A percentile compares a stretch with the other conserved stretches of the same genome.
Conservation (phyloP, 1,140 invertebrate genomes). For the Neotoxoptera formosana region DNA sequence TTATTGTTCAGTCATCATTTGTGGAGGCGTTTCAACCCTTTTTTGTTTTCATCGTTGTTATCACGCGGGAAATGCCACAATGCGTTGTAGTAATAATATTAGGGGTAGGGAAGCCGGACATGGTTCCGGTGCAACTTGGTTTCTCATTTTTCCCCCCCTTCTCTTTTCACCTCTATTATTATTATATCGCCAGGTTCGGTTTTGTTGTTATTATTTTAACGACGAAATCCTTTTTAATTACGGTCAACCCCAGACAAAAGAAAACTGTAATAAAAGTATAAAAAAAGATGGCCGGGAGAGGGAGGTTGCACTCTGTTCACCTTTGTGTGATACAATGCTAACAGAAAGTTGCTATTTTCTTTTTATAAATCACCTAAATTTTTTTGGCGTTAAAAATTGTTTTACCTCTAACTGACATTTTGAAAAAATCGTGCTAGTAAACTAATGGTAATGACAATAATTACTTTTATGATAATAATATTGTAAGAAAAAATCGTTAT, state of each 20-base stretch:
- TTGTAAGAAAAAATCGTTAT: too few relatives aligned
- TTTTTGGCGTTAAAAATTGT: neutral
- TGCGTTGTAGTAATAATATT: constrained; percentile 44
- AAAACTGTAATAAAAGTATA: constrained; percentile 46
- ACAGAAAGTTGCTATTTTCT: constrained; percentile 35
- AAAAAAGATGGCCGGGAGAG: constrained; percentile 19
- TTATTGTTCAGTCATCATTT: constrained; percentile 43
- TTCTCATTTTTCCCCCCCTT: constrained; percentile 43
- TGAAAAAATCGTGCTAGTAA: neutral
- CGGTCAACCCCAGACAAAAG: constrained; percentile 43
- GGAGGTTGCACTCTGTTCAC: constrained; percentile 14
- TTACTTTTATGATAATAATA: too few relatives aligned
- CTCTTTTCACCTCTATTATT: constrained; percentile 46
- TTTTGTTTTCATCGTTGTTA: constrained; percentile 42
- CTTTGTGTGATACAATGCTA: constrained; percentile 40
- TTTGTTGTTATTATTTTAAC: constrained; percentile 53
- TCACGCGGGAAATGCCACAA: constrained; percentile 35
- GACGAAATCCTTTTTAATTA: constrained; percentile 53
- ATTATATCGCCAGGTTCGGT: constrained; percentile 48
- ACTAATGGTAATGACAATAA: neutral
- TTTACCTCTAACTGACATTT: neutral
- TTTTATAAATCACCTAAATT: constrained; percentile 31
- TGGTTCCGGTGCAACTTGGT: constrained; percentile 40
- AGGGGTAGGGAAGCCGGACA: neutral
- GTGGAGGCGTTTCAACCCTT: constrained; percentile 12